Percentiles rank a stretch among this genome's conserved stretches.
phyloP scores from a whole-genome alignment of 2,797 vertebrate species.

The Macropodus opercularis region DNA sequence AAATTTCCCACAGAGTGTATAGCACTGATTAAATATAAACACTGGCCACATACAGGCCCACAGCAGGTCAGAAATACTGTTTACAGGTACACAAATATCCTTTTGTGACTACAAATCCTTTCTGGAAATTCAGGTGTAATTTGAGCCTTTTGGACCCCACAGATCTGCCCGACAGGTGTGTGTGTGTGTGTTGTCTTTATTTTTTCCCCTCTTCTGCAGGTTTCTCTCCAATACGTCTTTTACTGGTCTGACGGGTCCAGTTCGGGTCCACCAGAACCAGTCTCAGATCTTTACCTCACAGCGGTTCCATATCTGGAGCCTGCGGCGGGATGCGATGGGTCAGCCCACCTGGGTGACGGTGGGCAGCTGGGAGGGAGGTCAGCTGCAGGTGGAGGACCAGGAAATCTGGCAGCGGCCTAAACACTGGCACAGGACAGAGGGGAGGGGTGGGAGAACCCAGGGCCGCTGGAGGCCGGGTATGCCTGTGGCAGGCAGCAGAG shows the following conservation, averaged over 20 bases:
- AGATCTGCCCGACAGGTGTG: no score
- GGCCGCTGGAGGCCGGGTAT: constrained; percentile 69
- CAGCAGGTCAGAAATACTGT: no score
- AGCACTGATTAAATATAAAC: no score
- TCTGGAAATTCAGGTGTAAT: no score
- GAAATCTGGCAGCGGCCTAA: constrained; percentile 74
- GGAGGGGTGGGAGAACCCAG: constrained; percentile 33
- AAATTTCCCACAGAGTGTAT: no score
- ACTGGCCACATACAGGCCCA: no score
- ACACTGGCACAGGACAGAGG: constrained; percentile 45
- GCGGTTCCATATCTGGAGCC: constrained; percentile 87
- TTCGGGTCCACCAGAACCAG: constrained; percentile 71
- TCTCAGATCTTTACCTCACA: constrained; percentile 80
- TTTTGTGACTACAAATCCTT: no score
- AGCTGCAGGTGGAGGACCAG: constrained; percentile 83
- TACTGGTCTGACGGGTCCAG: constrained; percentile 81
- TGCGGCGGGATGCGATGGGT: constrained; percentile 81
- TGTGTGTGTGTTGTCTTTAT: not conserved
- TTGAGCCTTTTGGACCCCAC: no score
- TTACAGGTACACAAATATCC: no score
- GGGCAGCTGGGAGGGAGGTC: constrained; percentile 85
- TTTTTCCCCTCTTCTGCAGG: constrained; percentile 66
- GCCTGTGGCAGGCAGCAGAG: constrained; percentile 60
- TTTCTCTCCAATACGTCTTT: constrained; percentile 89
- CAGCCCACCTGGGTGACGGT: constrained; percentile 90